Evolutionary conservation across 2,888 invertebrate species (phyloP), one percentile per base, ranked within the genome.

Genomic region (Anticlea derivata): DNA sequence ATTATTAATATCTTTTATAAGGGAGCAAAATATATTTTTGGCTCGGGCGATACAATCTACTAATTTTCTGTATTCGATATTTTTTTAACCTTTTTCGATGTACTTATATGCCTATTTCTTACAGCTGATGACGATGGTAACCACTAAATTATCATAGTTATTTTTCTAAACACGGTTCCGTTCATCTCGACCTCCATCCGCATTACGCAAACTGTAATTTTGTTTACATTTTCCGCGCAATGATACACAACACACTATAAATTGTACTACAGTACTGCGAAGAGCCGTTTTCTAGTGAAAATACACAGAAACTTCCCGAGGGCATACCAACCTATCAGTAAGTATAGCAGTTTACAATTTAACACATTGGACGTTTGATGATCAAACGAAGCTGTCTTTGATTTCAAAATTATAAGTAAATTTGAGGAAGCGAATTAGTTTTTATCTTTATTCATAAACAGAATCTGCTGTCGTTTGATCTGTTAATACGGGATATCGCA

Each of bases 221-320:
- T 81, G 83, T 84, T 84, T 85, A 83, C 75, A 75, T 80, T 75
- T 74, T 62, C 72, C 62, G 58, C 60, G 71, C 68, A 77, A 73
- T 74, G 69, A 77, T 78, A 75, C 72, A 77, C 75, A 73, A 72
- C 61, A 58, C 54, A 59, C 73, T 76, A 73, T 72, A 68, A 73
- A 74, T 78, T 75, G 70, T 60, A 38, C 44, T 56, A 58, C 61
- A 60, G 62, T 60, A 61, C 60, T 70, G 76, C 75, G 75, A 75
- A 73, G 66, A 68, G 61, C 65, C 61, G 63, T 70, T 63, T 70
- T 64, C 61, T 57, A 55, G 44, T 63, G 68, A 63, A 66, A 67
- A 66, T 64, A 65, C 61, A 65, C 61, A 64, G 55, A 55, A 55
- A 58, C 58, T 60, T 66, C 41, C 50, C 48, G 39, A 41, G 33